A percentile compares a stretch with the other conserved stretches of the same genome.
Conservation (phyloP, 2,113 vertebrate species). For the Opisthocomus hoazin region DNA sequence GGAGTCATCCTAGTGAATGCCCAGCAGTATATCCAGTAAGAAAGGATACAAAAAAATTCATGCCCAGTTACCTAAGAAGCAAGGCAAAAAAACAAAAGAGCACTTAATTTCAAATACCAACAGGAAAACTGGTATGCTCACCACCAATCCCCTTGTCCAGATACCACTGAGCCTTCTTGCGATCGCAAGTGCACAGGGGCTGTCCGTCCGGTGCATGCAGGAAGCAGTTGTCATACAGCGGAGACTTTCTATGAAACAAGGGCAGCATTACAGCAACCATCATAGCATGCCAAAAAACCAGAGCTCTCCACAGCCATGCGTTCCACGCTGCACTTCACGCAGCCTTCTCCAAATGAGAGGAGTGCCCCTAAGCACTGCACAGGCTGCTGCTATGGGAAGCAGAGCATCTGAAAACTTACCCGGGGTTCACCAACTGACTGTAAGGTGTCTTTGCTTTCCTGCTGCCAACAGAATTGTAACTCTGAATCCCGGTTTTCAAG, state of each 20-base stretch:
- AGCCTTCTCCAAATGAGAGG: background rate
- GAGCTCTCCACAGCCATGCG: background rate
- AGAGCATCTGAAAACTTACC: background rate
- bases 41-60: background rate
- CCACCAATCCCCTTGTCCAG: constrained; percentile 97
- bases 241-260: constrained; percentile 83
- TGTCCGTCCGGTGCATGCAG: constrained; percentile 94
- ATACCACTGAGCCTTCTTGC: constrained; percentile 98
- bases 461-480: background rate
- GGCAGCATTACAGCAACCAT: background rate
- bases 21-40: background rate
- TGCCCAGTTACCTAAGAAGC: background rate
- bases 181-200: constrained; percentile 95
- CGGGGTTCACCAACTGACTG: background rate
- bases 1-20: background rate
- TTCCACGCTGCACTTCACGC: background rate
- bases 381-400: background rate
- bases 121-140: constrained; percentile 30
- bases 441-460: background rate
- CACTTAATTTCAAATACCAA: background rate
- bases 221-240: constrained; percentile 97
- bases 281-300: background rate
- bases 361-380: background rate
- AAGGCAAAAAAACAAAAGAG: background rate
- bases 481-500: background rate